phyloP scores from a whole-genome alignment of 2,113 vertebrate genomes.

The Pteronura brasiliensis region DNA sequence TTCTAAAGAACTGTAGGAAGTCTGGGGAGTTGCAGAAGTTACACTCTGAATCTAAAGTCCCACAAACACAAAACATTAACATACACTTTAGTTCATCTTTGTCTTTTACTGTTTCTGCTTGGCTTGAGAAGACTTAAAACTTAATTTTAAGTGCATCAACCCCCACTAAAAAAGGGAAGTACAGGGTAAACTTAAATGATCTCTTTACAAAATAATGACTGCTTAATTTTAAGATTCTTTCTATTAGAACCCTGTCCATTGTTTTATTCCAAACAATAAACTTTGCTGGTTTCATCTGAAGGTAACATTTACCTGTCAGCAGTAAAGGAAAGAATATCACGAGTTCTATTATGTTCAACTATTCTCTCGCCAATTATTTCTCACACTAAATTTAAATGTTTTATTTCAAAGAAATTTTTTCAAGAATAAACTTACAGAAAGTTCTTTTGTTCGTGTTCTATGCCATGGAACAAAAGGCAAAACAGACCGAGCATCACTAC shows the following conservation, averaged over 20 bases:
- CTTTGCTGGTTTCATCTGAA: slow-evolving; percentile 12
- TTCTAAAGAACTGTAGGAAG: not conserved
- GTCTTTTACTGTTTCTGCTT: not conserved
- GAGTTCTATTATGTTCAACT: slow-evolving; percentile 39
- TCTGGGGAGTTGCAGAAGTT: not conserved
- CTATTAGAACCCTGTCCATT: not conserved
- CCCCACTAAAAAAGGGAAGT: not conserved
- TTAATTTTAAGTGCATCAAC: slow-evolving; percentile 13
- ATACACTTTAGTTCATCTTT: not conserved
- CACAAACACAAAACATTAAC: not conserved
- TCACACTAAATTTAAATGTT: slow-evolving; percentile 30
- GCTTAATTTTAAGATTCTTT: slow-evolving; percentile 40
- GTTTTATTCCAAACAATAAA: slow-evolving; percentile 52
- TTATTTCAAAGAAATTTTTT: slow-evolving; percentile 52
- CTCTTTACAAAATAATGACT: slow-evolving; percentile 42
- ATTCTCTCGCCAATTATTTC: slow-evolving; percentile 31
- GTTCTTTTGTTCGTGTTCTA: not conserved
- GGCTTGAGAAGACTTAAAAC: not conserved
- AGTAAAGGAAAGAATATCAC: slow-evolving; percentile 13
- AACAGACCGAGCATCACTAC: not conserved
- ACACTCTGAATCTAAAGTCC: not conserved
- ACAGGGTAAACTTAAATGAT: slow-evolving; percentile 27
- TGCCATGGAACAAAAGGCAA: slow-evolving; percentile 36
- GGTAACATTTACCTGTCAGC: slow-evolving; percentile 53
- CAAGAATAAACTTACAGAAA: slow-evolving; percentile 37